Conservation (phyloP, 2,797 vertebrate species). For the Acipenser ruthenus region DNA sequence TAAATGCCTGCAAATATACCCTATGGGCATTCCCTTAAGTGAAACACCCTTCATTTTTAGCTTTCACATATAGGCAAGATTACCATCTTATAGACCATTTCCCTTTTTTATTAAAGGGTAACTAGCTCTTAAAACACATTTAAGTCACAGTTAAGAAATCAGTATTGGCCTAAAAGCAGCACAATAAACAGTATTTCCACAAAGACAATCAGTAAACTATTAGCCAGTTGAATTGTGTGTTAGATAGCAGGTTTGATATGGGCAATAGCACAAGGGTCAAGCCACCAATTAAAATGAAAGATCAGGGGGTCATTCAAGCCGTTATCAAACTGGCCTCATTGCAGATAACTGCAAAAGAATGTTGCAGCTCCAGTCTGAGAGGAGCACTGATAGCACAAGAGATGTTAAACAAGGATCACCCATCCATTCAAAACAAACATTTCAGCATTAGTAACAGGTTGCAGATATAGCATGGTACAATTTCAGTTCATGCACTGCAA, state of each 20-base stretch:
- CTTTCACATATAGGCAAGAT: background rate
- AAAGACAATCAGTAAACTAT: constrained; percentile 26
- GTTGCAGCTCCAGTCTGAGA: constrained; percentile 14
- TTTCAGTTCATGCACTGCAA: too few relatives aligned
- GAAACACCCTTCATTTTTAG: too few relatives aligned
- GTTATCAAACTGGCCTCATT: constrained; percentile 35
- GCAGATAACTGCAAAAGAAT: constrained; percentile 18
- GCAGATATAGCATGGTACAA: too few relatives aligned
- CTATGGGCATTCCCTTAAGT: too few relatives aligned
- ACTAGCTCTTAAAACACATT: constrained; percentile 20
- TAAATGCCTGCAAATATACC: too few relatives aligned
- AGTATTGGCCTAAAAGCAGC: constrained; percentile 12
- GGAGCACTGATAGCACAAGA: constrained; percentile 5
- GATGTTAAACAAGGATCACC: background rate
- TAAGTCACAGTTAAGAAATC: constrained; percentile 15
- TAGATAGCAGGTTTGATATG: constrained; percentile 45
- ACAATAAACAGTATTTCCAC: constrained; percentile 18
- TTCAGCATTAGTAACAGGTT: background rate
- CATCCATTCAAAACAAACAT: background rate
- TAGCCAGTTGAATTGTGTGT: constrained; percentile 40
- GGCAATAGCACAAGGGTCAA: constrained; percentile 39
- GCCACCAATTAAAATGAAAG: constrained; percentile 22
- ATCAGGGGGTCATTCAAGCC: constrained; percentile 30
- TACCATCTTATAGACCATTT: constrained; percentile 18
- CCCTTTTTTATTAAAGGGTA: constrained; percentile 20